Conservation (phyloP, 2,888 invertebrate genomes). For the Calephelis perditalis region DNA sequence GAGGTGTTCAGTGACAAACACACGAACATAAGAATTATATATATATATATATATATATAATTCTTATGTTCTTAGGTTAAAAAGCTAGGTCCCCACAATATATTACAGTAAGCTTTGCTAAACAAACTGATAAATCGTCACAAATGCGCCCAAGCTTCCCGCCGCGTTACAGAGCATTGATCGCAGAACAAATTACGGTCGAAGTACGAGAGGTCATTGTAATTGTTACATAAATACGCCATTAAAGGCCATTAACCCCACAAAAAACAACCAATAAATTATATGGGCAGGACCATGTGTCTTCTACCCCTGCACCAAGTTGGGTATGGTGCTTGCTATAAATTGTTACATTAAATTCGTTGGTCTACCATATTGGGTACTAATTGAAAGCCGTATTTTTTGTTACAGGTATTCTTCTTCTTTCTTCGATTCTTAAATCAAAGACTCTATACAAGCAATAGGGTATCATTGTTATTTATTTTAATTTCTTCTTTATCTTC, state of each 20-base stretch:
- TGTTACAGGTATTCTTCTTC: too few species aligned
- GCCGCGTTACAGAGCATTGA: conserved; percentile 33
- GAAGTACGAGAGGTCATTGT: conserved; percentile 46
- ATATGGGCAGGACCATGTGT: conserved; percentile 55
- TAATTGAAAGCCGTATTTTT: too few species aligned
- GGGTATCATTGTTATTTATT: too few species aligned
- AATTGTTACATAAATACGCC: conserved; percentile 61
- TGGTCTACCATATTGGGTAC: too few species aligned
- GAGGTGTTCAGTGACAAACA: too few species aligned
- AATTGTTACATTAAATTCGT: conserved; percentile 2
- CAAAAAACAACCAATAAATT: conserved; percentile 74
- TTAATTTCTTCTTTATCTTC: too few species aligned
- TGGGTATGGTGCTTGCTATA: conserved; percentile 1
- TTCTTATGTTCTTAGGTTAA: too few species aligned
- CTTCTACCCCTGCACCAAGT: conserved; percentile 41
- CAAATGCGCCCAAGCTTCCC: conserved; percentile 1
- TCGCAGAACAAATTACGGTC: conserved; percentile 38
- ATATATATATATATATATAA: too few species aligned
- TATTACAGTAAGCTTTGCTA: background rate
- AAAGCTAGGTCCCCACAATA: too few species aligned
- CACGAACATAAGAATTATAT: too few species aligned
- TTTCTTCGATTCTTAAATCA: background rate
- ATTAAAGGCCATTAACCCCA: conserved; percentile 67
- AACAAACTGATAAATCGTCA: conserved; percentile 15
- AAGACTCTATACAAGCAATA: too few species aligned